Evolutionary conservation across 2,888 invertebrate species (phyloP).

Genomic region (Hirtodrosophila histrioides): DNA sequence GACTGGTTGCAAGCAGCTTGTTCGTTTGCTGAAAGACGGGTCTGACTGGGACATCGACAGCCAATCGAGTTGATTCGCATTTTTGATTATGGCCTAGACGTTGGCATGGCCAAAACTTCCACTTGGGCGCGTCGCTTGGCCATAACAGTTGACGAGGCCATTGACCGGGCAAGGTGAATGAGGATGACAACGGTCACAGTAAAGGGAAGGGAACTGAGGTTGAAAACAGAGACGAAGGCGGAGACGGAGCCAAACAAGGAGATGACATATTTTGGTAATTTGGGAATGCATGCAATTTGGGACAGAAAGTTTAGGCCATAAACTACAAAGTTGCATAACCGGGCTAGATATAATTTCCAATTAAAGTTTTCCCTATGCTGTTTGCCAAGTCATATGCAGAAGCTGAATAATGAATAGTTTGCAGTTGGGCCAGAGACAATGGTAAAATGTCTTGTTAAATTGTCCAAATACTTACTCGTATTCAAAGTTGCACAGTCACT

Average conservation of each 20-base stretch:
- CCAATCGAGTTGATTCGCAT: constrained; percentile 30
- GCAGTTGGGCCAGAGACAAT: too few relatives aligned
- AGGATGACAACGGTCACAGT: background rate
- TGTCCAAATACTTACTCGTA: too few relatives aligned
- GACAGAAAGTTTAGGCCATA: too few relatives aligned
- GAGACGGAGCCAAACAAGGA: background rate
- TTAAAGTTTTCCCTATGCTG: too few relatives aligned
- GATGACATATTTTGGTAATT: constrained; percentile 24
- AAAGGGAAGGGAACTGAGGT: background rate
- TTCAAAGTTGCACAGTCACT: too few relatives aligned
- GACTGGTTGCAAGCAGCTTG: too few relatives aligned
- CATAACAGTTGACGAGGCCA: background rate
- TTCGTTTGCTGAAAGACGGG: too few relatives aligned
- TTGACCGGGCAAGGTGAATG: background rate
- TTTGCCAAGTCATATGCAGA: too few relatives aligned
- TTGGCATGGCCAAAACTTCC: constrained; percentile 17
- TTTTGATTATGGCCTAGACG: constrained; percentile 37
- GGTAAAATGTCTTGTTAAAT: too few relatives aligned
- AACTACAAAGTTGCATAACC: too few relatives aligned
- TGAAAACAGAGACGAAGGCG: background rate
- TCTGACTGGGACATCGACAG: constrained; percentile 15
- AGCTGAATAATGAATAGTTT: too few relatives aligned
- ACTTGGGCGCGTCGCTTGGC: constrained; percentile 19
- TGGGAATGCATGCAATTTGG: background rate
- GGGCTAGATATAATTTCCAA: too few relatives aligned